Conservation (phyloP, 1,140 invertebrate species). For the Brachystomella parvula region DNA sequence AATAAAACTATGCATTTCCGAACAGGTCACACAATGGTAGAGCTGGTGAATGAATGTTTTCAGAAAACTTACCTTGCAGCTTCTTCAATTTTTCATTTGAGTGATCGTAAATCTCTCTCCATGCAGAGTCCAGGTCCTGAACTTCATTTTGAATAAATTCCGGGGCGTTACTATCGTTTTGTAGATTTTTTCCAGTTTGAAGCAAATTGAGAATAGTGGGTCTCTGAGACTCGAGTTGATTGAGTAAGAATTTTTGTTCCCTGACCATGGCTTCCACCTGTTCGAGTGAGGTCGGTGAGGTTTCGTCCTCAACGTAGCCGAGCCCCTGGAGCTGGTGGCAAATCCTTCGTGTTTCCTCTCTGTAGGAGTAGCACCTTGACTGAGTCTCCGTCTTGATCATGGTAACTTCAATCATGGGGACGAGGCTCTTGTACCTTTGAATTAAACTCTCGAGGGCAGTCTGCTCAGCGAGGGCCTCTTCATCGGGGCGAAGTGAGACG, state of each 20-base stretch:
- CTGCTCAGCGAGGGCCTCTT: slow-evolving; percentile 68
- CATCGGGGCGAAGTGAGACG: slow-evolving; percentile 67
- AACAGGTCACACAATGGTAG: slow-evolving; percentile 39
- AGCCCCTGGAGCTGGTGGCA: slow-evolving; percentile 62
- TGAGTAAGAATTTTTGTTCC: slow-evolving; percentile 69
- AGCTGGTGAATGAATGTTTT: slow-evolving; percentile 9
- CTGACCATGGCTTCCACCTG: slow-evolving; percentile 63
- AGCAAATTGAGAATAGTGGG: slow-evolving; percentile 80
- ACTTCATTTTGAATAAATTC: slow-evolving; percentile 76
- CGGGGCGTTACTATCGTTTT: slow-evolving; percentile 74
- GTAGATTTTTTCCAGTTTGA: slow-evolving; percentile 78
- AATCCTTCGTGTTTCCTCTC: slow-evolving; percentile 76
- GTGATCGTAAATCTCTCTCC: slow-evolving; percentile 78
- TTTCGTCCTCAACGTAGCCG: slow-evolving; percentile 55
- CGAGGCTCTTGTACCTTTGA: slow-evolving; percentile 76
- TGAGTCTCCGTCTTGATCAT: slow-evolving; percentile 85
- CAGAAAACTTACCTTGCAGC: slow-evolving; percentile 53
- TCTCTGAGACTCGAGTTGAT: slow-evolving; percentile 74
- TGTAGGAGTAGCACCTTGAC: slow-evolving; percentile 83
- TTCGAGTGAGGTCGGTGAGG: slow-evolving; percentile 61
- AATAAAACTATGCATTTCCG: slow-evolving; percentile 39
- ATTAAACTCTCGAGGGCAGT: slow-evolving; percentile 72
- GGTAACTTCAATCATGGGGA: slow-evolving; percentile 83
- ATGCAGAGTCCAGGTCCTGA: slow-evolving; percentile 69
- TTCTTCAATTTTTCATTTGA: slow-evolving; percentile 73